These are phyloP conservation scores for Dasyprocta punctata DNA, from an alignment of 2,113 vertebrate species.

Conservation along the genomic window DNA sequence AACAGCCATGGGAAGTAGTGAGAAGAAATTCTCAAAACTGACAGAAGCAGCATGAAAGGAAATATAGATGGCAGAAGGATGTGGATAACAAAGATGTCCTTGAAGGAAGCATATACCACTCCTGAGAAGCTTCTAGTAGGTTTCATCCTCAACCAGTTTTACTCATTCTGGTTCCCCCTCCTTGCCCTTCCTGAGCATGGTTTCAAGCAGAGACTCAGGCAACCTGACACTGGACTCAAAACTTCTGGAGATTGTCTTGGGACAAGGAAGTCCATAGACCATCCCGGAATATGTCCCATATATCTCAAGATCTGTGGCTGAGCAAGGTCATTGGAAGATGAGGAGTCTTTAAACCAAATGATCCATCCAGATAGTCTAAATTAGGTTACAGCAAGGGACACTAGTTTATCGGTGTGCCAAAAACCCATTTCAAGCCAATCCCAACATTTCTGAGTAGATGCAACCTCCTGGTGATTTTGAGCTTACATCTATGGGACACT, in stretches of 20 bases:
- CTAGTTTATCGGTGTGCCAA: neutral
- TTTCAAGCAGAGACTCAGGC: neutral
- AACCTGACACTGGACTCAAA: neutral
- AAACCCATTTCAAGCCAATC: neutral
- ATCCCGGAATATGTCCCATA: neutral
- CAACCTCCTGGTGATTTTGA: neutral
- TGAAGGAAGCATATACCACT: conserved; percentile 46
- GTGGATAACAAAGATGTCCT: neutral
- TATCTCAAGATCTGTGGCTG: neutral
- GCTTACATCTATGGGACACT: neutral
- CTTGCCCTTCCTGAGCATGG: neutral
- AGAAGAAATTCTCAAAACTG: neutral
- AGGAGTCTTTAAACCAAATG: conserved; percentile 32
- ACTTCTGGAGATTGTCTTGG: neutral
- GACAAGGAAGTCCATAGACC: neutral
- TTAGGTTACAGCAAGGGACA: neutral
- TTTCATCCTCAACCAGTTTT: neutral
- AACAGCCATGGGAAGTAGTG: conserved; percentile 30
- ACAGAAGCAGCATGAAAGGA: neutral
- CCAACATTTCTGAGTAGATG: neutral
- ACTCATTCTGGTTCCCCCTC: neutral
- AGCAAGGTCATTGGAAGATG: neutral
- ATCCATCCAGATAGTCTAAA: neutral
- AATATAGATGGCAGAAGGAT: neutral
- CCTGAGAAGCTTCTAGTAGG: conserved; percentile 61